These are phyloP conservation scores for Riparia riparia DNA, from an alignment of 2,113 vertebrate species.

Conservation along the genomic window DNA sequence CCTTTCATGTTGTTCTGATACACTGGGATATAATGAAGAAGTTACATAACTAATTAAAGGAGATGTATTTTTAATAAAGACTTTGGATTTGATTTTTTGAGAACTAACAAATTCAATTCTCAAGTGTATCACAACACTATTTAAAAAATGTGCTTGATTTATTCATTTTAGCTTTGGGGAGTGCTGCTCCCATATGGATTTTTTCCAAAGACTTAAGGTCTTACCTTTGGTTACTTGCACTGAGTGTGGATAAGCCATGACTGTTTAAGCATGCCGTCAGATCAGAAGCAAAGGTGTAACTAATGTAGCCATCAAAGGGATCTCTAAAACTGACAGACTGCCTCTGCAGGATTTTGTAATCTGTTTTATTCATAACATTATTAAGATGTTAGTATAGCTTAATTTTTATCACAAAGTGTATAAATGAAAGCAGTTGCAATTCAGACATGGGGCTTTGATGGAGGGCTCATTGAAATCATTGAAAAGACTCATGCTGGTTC, in stretches of 20 bases:
- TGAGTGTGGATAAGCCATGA: not conserved
- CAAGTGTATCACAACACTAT: not conserved
- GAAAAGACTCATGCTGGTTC: not conserved
- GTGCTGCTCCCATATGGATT: not conserved
- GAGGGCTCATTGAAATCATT: not conserved
- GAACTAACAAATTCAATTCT: slow-evolving; percentile 12
- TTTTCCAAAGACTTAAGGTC: not conserved
- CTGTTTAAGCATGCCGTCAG: not conserved
- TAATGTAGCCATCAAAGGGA: not conserved
- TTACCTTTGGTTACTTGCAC: not conserved
- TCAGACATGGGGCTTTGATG: not conserved
- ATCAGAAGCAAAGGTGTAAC: slow-evolving; percentile 1
- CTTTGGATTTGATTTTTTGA: slow-evolving; percentile 27
- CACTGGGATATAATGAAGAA: slow-evolving; percentile 4
- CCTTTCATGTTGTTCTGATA: slow-evolving; percentile 13
- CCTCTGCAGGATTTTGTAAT: not conserved
- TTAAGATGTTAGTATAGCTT: not conserved
- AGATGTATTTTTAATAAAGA: slow-evolving; percentile 53
- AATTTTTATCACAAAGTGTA: not conserved
- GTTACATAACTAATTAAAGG: slow-evolving; percentile 62
- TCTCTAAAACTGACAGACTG: not conserved
- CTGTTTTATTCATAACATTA: not conserved
- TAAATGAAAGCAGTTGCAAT: not conserved
- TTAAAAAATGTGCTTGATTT: not conserved
- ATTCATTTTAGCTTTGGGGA: not conserved